Evolutionary conservation across 2,113 vertebrate genomes (phyloP).

Genomic region (Atherinomorus stipes): DNA sequence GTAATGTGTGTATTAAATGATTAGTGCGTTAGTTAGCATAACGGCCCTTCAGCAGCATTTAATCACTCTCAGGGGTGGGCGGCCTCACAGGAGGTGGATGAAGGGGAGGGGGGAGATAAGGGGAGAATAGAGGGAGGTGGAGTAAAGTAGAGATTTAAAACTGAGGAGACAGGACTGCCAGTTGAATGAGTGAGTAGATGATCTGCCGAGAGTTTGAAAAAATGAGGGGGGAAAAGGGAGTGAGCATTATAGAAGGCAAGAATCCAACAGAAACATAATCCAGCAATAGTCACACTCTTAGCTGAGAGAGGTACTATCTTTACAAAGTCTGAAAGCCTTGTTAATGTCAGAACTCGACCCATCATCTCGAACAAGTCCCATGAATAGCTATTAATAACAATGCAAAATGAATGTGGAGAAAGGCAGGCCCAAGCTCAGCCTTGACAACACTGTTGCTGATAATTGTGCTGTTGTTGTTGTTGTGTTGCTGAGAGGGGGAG

Average conservation of each 20-base stretch:
- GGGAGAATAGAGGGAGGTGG: constrained; percentile 19
- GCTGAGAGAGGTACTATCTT: constrained; percentile 73
- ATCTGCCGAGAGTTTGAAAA: constrained; percentile 47
- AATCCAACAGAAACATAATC: constrained; percentile 76
- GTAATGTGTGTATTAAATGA: constrained; percentile 85
- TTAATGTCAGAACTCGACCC: constrained; percentile 77
- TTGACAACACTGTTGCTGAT: constrained; percentile 68
- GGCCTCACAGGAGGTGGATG: constrained; percentile 76
- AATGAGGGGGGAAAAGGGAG: constrained; percentile 12
- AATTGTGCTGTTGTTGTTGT: constrained; percentile 55
- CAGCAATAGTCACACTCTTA: constrained; percentile 65
- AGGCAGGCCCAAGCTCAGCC: constrained; percentile 47
- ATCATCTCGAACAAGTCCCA: constrained; percentile 69
- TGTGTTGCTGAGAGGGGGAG: constrained; percentile 32
- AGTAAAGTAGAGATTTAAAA: constrained; percentile 58
- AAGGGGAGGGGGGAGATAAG: constrained; percentile 1
- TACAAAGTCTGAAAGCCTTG: constrained; percentile 74
- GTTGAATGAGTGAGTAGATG: constrained; percentile 64
- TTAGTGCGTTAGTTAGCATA: constrained; percentile 86
- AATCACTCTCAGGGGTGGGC: constrained; percentile 85
- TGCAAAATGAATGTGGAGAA: constrained; percentile 58
- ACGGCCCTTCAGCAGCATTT: constrained; percentile 82
- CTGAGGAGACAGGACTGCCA: constrained; percentile 58
- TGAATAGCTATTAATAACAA: constrained; percentile 76
- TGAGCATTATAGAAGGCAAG: constrained; percentile 57